Percentiles rank a stretch among this genome's conserved stretches.
Conservation (phyloP, 2,113 vertebrate species). For the Ameiurus melas region DNA sequence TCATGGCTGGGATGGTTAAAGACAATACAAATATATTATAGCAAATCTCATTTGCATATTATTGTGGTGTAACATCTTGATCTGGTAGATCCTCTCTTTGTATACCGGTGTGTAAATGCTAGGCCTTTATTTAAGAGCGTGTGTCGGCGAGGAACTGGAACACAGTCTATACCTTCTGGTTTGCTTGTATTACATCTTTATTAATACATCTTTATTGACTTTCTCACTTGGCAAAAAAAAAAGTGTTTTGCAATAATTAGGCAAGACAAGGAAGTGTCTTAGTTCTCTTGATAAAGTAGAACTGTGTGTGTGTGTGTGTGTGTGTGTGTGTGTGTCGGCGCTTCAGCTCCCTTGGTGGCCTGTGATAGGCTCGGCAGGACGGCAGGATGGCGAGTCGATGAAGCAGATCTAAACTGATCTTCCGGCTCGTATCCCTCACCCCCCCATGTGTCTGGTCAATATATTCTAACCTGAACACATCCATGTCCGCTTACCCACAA, state of each 20-base stretch:
- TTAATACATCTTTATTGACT: background rate
- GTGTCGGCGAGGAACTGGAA: background rate
- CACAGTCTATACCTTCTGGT: background rate
- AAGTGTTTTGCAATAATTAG: background rate
- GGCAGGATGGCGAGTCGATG: conserved; percentile 61
- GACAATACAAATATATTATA: too few relatives aligned
- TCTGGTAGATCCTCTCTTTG: background rate
- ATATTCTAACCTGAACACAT: conserved; percentile 16
- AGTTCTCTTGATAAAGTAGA: background rate
- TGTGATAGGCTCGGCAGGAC: conserved; percentile 66
- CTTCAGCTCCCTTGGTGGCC: conserved; percentile 55
- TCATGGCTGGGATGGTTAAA: too few relatives aligned
- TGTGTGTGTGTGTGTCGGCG: conserved; percentile 56
- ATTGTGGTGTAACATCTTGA: background rate
- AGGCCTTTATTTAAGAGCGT: background rate
- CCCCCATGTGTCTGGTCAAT: conserved; percentile 11
- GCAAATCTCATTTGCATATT: background rate
- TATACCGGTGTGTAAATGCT: background rate
- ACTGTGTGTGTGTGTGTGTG: conserved; percentile 53
- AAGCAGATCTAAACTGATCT: conserved; percentile 59
- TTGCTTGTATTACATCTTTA: background rate
- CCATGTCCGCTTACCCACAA: conserved; percentile 16
- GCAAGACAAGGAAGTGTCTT: background rate
- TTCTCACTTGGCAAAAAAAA: background rate
- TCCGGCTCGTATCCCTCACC: background rate